Evolutionary conservation across 2,888 invertebrate species (phyloP).

Genomic region (Agrotis exclamationis): DNA sequence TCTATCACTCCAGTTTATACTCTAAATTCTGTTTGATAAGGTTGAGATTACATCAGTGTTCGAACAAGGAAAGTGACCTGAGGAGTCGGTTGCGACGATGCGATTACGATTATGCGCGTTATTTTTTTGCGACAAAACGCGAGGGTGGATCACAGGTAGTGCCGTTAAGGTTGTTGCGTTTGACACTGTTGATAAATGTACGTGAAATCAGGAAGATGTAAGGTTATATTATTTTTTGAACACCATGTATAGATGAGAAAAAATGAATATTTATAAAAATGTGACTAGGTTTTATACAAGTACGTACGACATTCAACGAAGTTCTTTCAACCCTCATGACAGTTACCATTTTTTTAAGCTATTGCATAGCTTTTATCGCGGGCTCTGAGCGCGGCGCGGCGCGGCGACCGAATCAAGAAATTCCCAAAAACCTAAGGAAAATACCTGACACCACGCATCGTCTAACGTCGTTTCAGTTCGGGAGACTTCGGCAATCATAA

Average conservation of each 20-base stretch:
- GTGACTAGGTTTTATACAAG: too few relatives aligned
- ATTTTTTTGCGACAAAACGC: conserved; percentile 73
- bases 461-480: too few relatives aligned
- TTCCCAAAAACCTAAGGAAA: too few relatives aligned
- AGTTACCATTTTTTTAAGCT: too few relatives aligned
- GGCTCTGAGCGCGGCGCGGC: too few relatives aligned
- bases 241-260: neutral
- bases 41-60: conserved; percentile 37
- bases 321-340: too few relatives aligned
- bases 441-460: too few relatives aligned
- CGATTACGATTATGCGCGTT: conserved; percentile 73
- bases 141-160: conserved; percentile 66
- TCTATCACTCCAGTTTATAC: conserved; percentile 31
- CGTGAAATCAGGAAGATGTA: conserved; percentile 11
- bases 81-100: conserved; percentile 70
- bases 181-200: conserved; percentile 39
- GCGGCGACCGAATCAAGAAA: too few relatives aligned
- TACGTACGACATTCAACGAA: too few relatives aligned
- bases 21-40: neutral
- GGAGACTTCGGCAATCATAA: too few relatives aligned
- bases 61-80: conserved; percentile 67
- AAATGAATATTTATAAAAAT: neutral
- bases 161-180: conserved; percentile 53
- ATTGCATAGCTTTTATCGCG: too few relatives aligned
- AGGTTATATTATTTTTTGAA: conserved; percentile 1